Evolutionary conservation across 2,888 invertebrate genomes (phyloP).

Genomic region (Pammene aurita): DNA sequence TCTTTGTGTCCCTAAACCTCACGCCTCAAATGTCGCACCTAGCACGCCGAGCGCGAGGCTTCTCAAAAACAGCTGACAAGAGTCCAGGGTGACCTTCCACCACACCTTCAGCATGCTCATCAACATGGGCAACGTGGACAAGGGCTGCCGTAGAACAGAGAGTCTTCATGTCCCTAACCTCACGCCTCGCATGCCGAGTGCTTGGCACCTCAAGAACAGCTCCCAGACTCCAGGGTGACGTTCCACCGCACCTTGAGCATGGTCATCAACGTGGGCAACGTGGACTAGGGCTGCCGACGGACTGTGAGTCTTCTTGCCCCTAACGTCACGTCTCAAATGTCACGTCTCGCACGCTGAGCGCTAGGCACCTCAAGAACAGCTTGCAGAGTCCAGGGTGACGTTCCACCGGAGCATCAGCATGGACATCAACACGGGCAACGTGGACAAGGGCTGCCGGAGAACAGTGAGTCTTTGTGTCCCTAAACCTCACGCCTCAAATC

Average conservation of each 20-base stretch:
- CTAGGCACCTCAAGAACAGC: constrained; percentile 54
- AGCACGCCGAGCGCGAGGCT: constrained; percentile 30
- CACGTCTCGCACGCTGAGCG: constrained; percentile 48
- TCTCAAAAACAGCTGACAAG: constrained; percentile 65
- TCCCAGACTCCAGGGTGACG: constrained; percentile 79
- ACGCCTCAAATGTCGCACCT: constrained; percentile 81
- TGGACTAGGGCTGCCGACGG: constrained; percentile 85
- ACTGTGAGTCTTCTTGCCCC: constrained; percentile 87
- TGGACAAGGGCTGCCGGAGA: constrained; percentile 85
- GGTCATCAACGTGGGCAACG: constrained; percentile 89
- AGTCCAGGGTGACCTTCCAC: constrained; percentile 85
- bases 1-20: constrained; percentile 82
- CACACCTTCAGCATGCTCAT: constrained; percentile 89
- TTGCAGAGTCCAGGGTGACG: constrained; percentile 79
- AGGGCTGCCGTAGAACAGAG: constrained; percentile 83
- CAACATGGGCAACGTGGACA: constrained; percentile 88
- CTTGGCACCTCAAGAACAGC: constrained; percentile 54
- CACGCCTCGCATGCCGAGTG: constrained; percentile 64
- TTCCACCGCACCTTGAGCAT: constrained; percentile 90
- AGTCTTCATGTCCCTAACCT: constrained; percentile 80
- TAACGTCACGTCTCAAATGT: constrained; percentile 86
- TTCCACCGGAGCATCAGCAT: constrained; percentile 90
- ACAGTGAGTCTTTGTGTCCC: constrained; percentile 74
- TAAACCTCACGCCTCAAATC: constrained; percentile 87
- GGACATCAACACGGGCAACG: constrained; percentile 89